Evolutionary conservation across 2,888 invertebrate species (phyloP), one percentile per base, ranked within the genome.

Genomic region (Seira sanloemensis): DNA sequence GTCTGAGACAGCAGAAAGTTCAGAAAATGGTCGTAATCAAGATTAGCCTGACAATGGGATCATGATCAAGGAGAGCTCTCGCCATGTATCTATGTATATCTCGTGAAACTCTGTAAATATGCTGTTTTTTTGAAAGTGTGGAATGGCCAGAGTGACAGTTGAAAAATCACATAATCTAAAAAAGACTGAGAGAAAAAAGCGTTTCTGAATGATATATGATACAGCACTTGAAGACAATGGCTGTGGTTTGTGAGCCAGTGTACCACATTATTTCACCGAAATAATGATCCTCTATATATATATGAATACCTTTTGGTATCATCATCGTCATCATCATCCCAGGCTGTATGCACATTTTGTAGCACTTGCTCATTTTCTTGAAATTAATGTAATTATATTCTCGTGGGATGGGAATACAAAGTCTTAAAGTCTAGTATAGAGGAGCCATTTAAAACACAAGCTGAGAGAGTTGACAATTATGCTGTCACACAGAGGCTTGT

Each of bases 181-280:
- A n/a, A n/a, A n/a, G n/a, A n/a, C n/a, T n/a, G 37, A 37, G 12
- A 7, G 37, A 37, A 37, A 37, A 37, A 12, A 37, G 12, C 12
- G 37, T 12, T 7, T 37, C 4, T 37, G 37, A 37, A 37, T 58
- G 58, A 58, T 58, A n/a, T 58, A 58, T 58, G 58, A n/a, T 18
- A 58, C 58, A 16, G 9, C n/a, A 58, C n/a, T 58, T 58, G 12
- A 58, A 58, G 58, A 58, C 58, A n/a, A n/a, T 58, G 5, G 18
- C 58, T 58, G 58, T n/a, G 58, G 9, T 58, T 58, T n/a, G 58
- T 58, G 58, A 58, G n/a, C 58, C 58, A 58, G n/a, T 58, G 58
- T 18, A n/a, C 58, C 58, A 58, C 58, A 58, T 58, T 58, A 58
- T 58, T 58, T 58, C 58, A 58, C 58, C 58, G 58, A 58, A 58